Percentiles rank a stretch among this genome's conserved stretches.
phyloP scores from a whole-genome alignment of 2,888 invertebrate genomes.

The Pseudococcus viburni region DNA sequence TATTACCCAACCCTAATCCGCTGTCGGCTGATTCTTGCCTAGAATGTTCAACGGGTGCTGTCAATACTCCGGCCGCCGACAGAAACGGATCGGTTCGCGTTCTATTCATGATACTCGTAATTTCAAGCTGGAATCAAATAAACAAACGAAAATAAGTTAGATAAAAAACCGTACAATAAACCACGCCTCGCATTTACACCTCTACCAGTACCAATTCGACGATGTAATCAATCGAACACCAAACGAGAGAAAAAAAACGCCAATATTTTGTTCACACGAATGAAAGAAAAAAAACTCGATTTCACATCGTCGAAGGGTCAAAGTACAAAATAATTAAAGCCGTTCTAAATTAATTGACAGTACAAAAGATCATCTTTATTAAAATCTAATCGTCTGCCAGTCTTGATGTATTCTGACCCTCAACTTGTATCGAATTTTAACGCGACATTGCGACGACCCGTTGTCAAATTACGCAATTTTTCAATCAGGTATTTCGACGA shows the following conservation, averaged over 20 bases:
- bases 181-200: constrained; percentile 19
- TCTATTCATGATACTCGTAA: constrained; percentile 76
- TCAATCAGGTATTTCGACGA: not conserved
- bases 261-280: not conserved
- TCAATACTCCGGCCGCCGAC: constrained; percentile 74
- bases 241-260: constrained; percentile 25
- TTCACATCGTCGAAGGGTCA: constrained; percentile 51
- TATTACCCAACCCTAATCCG: constrained; percentile 89
- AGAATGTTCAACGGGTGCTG: constrained; percentile 83
- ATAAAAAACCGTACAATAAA: constrained; percentile 48
- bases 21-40: constrained; percentile 96
- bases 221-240: not conserved
- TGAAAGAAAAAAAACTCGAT: constrained; percentile 12
- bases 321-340: constrained; percentile 57
- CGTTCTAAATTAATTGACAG: constrained; percentile 46
- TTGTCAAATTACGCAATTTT: not conserved
- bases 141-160: constrained; percentile 46
- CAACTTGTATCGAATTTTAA: constrained; percentile 35
- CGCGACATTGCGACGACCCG: constrained; percentile 58
- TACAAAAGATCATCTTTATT: constrained; percentile 47
- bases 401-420: constrained; percentile 38
- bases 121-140: constrained; percentile 77
- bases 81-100: constrained; percentile 79
- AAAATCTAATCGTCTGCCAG: constrained; percentile 46
- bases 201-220: not conserved